phyloP scores from a whole-genome alignment of 2,888 invertebrate genomes.

The Carterocephalus palaemon region DNA sequence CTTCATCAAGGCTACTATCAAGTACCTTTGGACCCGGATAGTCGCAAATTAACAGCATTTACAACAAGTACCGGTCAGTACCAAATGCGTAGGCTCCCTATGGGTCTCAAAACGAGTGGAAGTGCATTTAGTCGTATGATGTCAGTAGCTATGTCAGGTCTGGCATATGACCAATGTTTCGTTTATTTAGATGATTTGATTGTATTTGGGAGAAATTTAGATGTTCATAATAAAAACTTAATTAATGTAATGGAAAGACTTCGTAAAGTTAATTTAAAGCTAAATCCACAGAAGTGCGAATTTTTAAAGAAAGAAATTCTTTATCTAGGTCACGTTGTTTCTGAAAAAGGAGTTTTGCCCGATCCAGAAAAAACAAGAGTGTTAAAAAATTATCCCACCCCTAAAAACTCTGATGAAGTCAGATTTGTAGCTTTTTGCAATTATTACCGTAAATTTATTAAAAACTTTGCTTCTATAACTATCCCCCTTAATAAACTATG shows the following conservation, averaged over 20 bases:
- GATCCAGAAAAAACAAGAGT: constrained; percentile 21
- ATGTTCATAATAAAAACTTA: constrained; percentile 21
- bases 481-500: constrained; percentile 19
- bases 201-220: constrained; percentile 20
- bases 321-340: constrained; percentile 24
- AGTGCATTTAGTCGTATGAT: constrained; percentile 27
- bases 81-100: constrained; percentile 28
- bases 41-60: constrained; percentile 11
- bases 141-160: constrained; percentile 29
- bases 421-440: constrained; percentile 25
- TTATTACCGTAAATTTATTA: constrained; percentile 26
- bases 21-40: background rate
- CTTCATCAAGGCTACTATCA: constrained; percentile 2
- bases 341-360: constrained; percentile 20
- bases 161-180: constrained; percentile 24
- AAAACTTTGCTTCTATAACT: constrained; percentile 20
- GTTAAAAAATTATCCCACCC: constrained; percentile 20
- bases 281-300: constrained; percentile 22
- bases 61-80: constrained; percentile 20
- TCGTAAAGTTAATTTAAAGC: constrained; percentile 22
- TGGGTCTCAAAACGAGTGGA: constrained; percentile 27
- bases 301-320: constrained; percentile 17
- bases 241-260: constrained; percentile 13
- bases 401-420: constrained; percentile 24
- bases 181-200: constrained; percentile 26